These are phyloP conservation scores for Atherinosoma microstoma DNA, from an alignment of 2,797 vertebrate species.

Conservation along the genomic window DNA sequence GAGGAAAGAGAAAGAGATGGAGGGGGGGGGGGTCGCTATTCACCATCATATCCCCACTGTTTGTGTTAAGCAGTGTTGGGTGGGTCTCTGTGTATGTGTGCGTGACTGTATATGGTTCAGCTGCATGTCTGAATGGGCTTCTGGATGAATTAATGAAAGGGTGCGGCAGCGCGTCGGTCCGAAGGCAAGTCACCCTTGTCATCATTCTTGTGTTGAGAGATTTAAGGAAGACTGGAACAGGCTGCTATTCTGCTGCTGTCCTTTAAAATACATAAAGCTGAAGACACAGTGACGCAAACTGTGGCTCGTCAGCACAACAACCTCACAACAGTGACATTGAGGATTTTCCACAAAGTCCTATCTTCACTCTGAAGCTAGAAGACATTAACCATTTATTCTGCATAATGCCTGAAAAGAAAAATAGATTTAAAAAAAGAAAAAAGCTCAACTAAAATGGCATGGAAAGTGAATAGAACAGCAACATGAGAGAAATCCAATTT, in stretches of 20 bases:
- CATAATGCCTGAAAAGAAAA: not conserved
- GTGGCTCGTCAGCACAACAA: not conserved
- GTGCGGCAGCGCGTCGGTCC: conserved; percentile 27
- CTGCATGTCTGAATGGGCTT: conserved; percentile 19
- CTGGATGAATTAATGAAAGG: conserved; percentile 23
- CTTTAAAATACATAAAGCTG: not conserved
- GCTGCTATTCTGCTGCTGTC: not conserved
- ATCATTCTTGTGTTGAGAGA: conserved; percentile 12
- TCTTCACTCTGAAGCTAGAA: not conserved
- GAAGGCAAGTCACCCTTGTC: conserved; percentile 19
- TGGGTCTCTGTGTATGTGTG: conserved; percentile 8
- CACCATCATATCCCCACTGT: conserved; percentile 37
- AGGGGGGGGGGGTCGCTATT: conserved; percentile 24
- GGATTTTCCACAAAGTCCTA: not conserved
- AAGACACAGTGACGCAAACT: not conserved
- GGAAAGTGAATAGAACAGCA: not conserved
- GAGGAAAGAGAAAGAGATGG: conserved; percentile 49
- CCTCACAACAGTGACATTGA: not conserved
- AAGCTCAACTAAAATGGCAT: not conserved
- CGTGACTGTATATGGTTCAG: conserved; percentile 8
- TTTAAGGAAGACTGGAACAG: conserved; percentile 10
- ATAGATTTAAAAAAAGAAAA: not conserved
- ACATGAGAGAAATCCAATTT: conserved; percentile 2
- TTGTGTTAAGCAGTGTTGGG: conserved; percentile 10
- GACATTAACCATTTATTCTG: not conserved